Conservation (phyloP, 30 jellyfish, hydroid and myxozoan species). For the Sanderia malayensis region DNA sequence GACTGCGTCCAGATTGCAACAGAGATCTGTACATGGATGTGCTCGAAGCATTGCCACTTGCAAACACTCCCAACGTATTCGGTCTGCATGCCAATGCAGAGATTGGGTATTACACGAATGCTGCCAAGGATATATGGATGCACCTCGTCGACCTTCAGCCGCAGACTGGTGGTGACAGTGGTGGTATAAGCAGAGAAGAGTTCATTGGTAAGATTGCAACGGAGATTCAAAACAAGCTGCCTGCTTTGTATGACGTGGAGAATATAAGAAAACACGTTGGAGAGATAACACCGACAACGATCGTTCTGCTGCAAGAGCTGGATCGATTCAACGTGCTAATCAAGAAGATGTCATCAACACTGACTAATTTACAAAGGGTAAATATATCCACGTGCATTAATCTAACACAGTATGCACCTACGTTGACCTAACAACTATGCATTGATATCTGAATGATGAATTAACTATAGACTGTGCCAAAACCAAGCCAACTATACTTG, state of each 20-base stretch:
- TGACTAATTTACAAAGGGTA: slow-evolving; percentile 81
- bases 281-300: slow-evolving; percentile 86
- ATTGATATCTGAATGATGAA: too few relatives aligned
- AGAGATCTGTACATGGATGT: slow-evolving; percentile 88
- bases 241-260: slow-evolving; percentile 73
- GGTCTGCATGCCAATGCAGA: slow-evolving; percentile 98
- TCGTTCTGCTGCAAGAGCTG: slow-evolving; percentile 90
- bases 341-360: slow-evolving; percentile 74
- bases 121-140: slow-evolving; percentile 95
- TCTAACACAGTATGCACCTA: too few relatives aligned
- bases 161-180: slow-evolving; percentile 92
- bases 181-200: slow-evolving; percentile 95
- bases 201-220: slow-evolving; percentile 91
- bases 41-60: slow-evolving; percentile 79
- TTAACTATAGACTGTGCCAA: too few relatives aligned
- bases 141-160: slow-evolving; percentile 95
- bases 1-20: slow-evolving; percentile 80
- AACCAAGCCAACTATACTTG: too few relatives aligned
- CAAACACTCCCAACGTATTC: slow-evolving; percentile 87
- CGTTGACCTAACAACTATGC: too few relatives aligned
- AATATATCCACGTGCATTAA: too few relatives aligned
- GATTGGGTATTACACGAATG: slow-evolving; percentile 92
- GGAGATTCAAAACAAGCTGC: slow-evolving; percentile 85
- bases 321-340: slow-evolving; percentile 85
- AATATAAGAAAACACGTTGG: slow-evolving; percentile 67